These are phyloP conservation scores for Pterostichus niger DNA, from an alignment of 2,888 invertebrate genomes.

Conservation along the genomic window DNA sequence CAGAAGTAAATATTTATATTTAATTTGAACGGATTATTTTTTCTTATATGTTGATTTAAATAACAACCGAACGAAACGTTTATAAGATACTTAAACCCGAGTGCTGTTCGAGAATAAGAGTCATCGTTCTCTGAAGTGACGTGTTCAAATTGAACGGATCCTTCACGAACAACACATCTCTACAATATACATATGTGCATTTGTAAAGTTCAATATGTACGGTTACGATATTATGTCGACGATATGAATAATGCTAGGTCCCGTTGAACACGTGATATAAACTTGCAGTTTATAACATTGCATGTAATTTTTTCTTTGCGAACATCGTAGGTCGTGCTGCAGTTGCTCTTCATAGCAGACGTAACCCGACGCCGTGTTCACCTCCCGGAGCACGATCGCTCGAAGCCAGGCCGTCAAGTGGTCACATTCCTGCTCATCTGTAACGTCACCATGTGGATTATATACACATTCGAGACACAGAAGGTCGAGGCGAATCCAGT, in stretches of 20 bases:
- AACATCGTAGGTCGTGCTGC: constrained; percentile 87
- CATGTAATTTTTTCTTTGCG: constrained; percentile 51
- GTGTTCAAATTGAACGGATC: too few species aligned
- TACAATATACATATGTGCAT: too few species aligned
- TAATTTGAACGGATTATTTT: too few species aligned
- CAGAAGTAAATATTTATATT: too few species aligned
- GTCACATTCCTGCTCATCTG: constrained; percentile 97
- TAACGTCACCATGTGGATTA: constrained; percentile 98
- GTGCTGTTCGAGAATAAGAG: too few species aligned
- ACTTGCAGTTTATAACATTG: neutral
- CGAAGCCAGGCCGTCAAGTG: constrained; percentile 96
- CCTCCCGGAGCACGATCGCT: constrained; percentile 94
- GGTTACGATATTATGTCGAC: neutral
- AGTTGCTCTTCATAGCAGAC: constrained; percentile 95
- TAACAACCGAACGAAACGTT: too few species aligned
- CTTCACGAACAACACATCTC: too few species aligned
- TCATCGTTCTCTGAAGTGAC: too few species aligned
- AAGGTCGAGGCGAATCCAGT: constrained; percentile 96
- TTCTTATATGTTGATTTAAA: too few species aligned
- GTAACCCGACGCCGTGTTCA: constrained; percentile 95
- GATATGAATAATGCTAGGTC: constrained; percentile 12
- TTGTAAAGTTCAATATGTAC: neutral
- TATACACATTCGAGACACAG: constrained; percentile 96
- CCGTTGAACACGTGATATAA: neutral
- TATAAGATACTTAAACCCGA: too few species aligned